Conservation (phyloP, 2,113 vertebrate genomes). For the Danionella cerebrum region DNA sequence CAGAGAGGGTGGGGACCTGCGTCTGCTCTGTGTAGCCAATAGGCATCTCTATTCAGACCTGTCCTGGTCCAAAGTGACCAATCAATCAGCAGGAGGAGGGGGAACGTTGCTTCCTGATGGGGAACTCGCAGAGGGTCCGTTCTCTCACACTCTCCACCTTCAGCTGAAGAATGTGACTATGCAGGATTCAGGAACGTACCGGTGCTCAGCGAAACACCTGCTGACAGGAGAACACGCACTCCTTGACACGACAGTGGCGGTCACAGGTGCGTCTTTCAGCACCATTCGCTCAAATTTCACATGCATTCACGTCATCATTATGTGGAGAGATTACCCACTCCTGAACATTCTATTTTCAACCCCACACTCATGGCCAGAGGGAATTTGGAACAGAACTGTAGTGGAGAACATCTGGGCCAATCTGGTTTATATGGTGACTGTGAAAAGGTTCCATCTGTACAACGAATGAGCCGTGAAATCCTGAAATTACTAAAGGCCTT, state of each 20-base stretch:
- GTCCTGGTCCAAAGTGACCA: constrained; percentile 72
- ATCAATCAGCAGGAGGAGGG: constrained; percentile 39
- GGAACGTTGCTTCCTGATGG: constrained; percentile 27
- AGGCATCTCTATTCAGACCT: constrained; percentile 82
- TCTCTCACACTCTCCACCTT: constrained; percentile 71
- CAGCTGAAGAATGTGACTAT: constrained; percentile 75
- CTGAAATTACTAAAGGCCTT: too few relatives aligned
- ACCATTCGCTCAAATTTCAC: constrained; percentile 10
- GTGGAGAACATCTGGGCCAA: too few relatives aligned
- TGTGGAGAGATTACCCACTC: too few relatives aligned
- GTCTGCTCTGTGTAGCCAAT: constrained; percentile 80
- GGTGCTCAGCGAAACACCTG: constrained; percentile 75
- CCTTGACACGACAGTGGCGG: constrained; percentile 74
- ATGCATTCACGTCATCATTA: not conserved
- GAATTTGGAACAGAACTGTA: too few relatives aligned
- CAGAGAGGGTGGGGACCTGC: constrained; percentile 78
- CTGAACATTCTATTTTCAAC: too few relatives aligned
- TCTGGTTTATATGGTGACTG: too few relatives aligned
- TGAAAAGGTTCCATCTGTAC: too few relatives aligned
- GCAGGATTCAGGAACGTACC: constrained; percentile 77
- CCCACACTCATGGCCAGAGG: too few relatives aligned
- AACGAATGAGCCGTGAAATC: too few relatives aligned
- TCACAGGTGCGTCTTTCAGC: constrained; percentile 76
- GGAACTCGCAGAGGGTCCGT: constrained; percentile 56
- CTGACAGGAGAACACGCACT: constrained; percentile 73